Percentiles rank a stretch among this genome's conserved stretches.
These are phyloP conservation scores for Triplophysa tibetana DNA, from an alignment of 2,113 vertebrate genomes.

Conservation along the genomic window DNA sequence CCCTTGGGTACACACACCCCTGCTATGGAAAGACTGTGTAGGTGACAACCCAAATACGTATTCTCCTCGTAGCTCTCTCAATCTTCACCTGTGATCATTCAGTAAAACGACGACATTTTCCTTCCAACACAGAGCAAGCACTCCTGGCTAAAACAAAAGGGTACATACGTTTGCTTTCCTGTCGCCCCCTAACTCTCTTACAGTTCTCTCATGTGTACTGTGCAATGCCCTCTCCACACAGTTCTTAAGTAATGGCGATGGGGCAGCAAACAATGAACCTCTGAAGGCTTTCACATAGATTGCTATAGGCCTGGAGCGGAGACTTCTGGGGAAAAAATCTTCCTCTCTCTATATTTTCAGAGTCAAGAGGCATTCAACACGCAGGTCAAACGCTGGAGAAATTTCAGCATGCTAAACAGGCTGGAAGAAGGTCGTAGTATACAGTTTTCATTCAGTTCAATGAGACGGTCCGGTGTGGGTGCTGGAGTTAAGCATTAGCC, in stretches of 20 bases:
- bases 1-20: no score
- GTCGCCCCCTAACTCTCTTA: slow-evolving; percentile 34
- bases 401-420: slow-evolving; percentile 67
- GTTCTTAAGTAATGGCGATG: slow-evolving; percentile 54
- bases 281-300: slow-evolving; percentile 60
- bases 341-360: slow-evolving; percentile 43
- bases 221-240: slow-evolving; percentile 42
- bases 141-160: slow-evolving; percentile 42
- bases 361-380: slow-evolving; percentile 44
- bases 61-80: slow-evolving; percentile 46
- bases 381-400: slow-evolving; percentile 65
- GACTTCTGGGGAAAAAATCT: slow-evolving; percentile 26
- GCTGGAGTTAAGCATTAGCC: slow-evolving; percentile 28
- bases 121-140: slow-evolving; percentile 18
- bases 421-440: slow-evolving; percentile 65
- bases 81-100: slow-evolving; percentile 39
- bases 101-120: slow-evolving; percentile 56
- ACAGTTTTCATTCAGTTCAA: slow-evolving; percentile 48
- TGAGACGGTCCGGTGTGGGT: slow-evolving; percentile 40
- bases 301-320: slow-evolving; percentile 51
- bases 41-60: slow-evolving; percentile 44
- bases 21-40: background rate
- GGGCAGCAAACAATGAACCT: slow-evolving; percentile 46
- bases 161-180: slow-evolving; percentile 41
- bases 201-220: background rate